Evolutionary conservation across 2,797 vertebrate genomes (phyloP).

Genomic region (Sternotherus odoratus): DNA sequence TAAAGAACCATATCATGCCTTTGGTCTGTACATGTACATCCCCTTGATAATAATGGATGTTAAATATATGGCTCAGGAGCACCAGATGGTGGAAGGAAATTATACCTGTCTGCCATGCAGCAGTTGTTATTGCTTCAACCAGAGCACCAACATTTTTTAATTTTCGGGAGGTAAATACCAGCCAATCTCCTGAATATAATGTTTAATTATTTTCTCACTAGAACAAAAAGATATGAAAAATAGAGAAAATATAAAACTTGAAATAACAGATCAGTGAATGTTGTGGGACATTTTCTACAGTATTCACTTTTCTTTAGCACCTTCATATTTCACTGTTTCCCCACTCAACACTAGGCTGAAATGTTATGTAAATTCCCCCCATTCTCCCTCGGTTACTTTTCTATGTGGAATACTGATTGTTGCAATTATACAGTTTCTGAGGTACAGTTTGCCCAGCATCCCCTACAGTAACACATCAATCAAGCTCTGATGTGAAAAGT

Average conservation of each 20-base stretch:
- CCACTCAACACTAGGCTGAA: slow-evolving; percentile 11
- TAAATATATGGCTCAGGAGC: neutral
- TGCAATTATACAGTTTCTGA: slow-evolving; percentile 51
- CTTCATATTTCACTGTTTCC: neutral
- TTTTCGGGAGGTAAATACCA: neutral
- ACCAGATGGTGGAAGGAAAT: neutral
- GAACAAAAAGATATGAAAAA: neutral
- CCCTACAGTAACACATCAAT: slow-evolving; percentile 60
- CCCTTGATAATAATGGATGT: neutral
- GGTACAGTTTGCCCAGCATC: slow-evolving; percentile 24
- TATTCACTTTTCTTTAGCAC: neutral
- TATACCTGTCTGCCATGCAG: neutral
- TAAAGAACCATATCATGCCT: neutral
- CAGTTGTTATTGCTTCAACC: neutral
- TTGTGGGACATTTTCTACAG: neutral
- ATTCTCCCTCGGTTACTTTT: slow-evolving; percentile 6
- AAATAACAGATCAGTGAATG: neutral
- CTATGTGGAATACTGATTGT: slow-evolving; percentile 46
- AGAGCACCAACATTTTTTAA: neutral
- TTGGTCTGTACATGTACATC: neutral
- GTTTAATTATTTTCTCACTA: neutral
- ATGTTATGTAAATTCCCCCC: slow-evolving; percentile 12
- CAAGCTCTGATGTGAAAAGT: slow-evolving; percentile 39
- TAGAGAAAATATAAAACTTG: neutral
- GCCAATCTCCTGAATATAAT: neutral